Percentiles rank a stretch among this genome's conserved stretches.
Conservation (phyloP, 2,888 invertebrate genomes). For the Stenodera caucasica region DNA sequence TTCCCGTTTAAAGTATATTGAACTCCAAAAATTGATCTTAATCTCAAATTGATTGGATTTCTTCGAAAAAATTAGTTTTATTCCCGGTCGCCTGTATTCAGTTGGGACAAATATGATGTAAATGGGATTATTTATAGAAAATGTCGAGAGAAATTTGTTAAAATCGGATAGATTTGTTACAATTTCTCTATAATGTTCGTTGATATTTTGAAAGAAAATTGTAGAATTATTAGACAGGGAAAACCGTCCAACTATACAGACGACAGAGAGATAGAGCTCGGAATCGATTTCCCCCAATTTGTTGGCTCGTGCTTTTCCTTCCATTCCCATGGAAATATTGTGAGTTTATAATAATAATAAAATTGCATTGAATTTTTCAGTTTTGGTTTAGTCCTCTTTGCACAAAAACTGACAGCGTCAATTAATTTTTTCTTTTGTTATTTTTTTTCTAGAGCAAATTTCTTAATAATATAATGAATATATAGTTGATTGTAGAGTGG, state of each 20-base stretch:
- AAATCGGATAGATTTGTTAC: too few species aligned
- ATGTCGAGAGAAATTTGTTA: too few species aligned
- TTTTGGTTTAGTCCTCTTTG: neutral
- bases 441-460: neutral
- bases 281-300: neutral
- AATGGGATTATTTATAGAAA: too few species aligned
- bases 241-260: neutral
- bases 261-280: neutral
- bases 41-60: too few species aligned
- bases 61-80: too few species aligned
- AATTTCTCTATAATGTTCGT: too few species aligned
- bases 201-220: too few species aligned
- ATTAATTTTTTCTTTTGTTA: conserved; percentile 13
- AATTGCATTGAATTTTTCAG: neutral
- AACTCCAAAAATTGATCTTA: too few species aligned
- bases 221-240: too few species aligned
- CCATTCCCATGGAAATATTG: conserved; percentile 41
- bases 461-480: conserved; percentile 17
- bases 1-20: too few species aligned
- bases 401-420: conserved; percentile 4
- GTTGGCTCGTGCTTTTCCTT: neutral
- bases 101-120: too few species aligned
- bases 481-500: conserved; percentile 12
- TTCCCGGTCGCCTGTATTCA: too few species aligned
- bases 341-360: conserved; percentile 21